Conservation (phyloP, 64 coral and sea anemone genomes). For the Catalaphyllia jardinei region DNA sequence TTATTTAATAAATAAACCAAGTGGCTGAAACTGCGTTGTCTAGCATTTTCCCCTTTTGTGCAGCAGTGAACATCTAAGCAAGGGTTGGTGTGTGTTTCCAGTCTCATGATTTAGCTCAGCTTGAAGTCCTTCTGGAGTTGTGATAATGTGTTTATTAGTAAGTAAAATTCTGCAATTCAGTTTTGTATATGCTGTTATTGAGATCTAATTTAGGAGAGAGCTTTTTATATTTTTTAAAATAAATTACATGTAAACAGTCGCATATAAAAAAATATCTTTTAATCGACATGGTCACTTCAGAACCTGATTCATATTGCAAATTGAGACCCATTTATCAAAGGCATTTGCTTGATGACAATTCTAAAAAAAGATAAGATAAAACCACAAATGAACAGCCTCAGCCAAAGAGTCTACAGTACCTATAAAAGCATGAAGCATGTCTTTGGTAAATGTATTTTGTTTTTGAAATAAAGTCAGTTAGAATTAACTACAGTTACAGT, state of each 20-base stretch:
- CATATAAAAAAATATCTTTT: neutral
- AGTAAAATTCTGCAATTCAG: neutral
- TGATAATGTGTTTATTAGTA: neutral
- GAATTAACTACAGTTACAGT: neutral
- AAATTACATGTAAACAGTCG: neutral
- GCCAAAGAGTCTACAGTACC: neutral
- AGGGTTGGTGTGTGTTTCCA: neutral
- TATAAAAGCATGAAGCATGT: neutral
- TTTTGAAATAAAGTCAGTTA: neutral
- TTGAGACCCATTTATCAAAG: neutral
- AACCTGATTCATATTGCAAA: neutral
- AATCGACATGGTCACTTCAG: neutral
- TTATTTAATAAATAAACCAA: too few relatives aligned
- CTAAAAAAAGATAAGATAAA: neutral
- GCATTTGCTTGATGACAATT: neutral
- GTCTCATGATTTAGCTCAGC: neutral
- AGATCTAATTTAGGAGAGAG: neutral
- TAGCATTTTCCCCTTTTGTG: too few relatives aligned
- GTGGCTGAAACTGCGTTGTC: too few relatives aligned
- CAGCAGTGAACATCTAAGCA: too few relatives aligned
- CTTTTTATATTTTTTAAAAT: slow-evolving; percentile 33
- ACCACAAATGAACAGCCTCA: neutral
- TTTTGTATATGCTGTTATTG: neutral
- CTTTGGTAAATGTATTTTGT: neutral
- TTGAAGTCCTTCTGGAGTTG: neutral